These are phyloP conservation scores for Salvelinus sp. DNA, from an alignment of 2,113 vertebrate species.

Conservation along the genomic window DNA sequence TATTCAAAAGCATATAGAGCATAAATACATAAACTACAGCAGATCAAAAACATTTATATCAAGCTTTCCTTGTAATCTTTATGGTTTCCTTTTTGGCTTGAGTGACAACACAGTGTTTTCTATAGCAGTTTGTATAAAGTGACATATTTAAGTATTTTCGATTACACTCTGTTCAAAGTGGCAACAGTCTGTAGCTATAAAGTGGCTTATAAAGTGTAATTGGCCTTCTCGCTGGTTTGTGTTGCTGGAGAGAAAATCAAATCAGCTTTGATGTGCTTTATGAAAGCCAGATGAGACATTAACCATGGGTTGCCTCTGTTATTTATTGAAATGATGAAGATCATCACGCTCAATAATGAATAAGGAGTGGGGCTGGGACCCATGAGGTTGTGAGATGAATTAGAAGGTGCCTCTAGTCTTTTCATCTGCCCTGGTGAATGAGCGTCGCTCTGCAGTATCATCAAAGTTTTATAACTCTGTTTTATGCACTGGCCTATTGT, in stretches of 20 bases:
- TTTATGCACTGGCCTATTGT: slow-evolving; percentile 13
- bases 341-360: slow-evolving; percentile 42
- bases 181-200: neutral
- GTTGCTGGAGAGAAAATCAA: neutral
- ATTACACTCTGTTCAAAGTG: too few relatives aligned
- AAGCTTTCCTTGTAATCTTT: too few relatives aligned
- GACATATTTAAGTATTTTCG: too few relatives aligned
- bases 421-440: slow-evolving; percentile 17
- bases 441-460: slow-evolving; percentile 17
- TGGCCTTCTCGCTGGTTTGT: neutral
- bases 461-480: slow-evolving; percentile 15
- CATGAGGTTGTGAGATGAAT: slow-evolving; percentile 15
- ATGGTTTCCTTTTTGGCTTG: too few relatives aligned
- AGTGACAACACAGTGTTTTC: too few relatives aligned
- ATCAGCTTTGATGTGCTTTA: slow-evolving; percentile 35
- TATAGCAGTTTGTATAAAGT: too few relatives aligned
- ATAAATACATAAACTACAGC: neutral
- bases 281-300: slow-evolving; percentile 39
- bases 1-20: neutral
- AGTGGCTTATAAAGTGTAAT: neutral
- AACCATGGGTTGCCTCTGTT: slow-evolving; percentile 31
- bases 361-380: slow-evolving; percentile 11
- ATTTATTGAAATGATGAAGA: slow-evolving; percentile 45
- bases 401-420: slow-evolving; percentile 27
- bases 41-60: too few relatives aligned